Conservation (phyloP, 2,797 vertebrate genomes). For the Sebastes hubbsi region DNA sequence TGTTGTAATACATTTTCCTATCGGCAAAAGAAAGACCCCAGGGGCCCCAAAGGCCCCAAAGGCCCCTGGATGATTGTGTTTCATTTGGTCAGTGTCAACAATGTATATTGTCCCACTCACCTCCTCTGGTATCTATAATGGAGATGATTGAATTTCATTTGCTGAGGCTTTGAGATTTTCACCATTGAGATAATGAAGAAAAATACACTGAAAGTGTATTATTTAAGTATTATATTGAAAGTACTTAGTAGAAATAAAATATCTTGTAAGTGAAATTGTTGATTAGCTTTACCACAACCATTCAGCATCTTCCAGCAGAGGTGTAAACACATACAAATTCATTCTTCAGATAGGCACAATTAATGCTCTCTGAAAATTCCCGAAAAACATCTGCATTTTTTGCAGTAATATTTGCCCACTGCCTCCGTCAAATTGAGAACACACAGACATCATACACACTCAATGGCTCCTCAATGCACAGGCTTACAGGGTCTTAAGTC, state of each 20-base stretch:
- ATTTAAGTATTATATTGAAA: neutral
- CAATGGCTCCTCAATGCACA: too few relatives aligned
- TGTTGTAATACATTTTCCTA: neutral
- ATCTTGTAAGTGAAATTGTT: neutral
- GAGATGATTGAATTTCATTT: neutral
- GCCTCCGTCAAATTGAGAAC: too few relatives aligned
- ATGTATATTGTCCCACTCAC: neutral
- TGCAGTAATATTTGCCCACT: too few relatives aligned
- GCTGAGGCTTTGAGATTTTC: neutral
- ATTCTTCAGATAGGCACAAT: too few relatives aligned
- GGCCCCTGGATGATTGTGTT: neutral
- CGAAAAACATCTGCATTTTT: too few relatives aligned
- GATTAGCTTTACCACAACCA: neutral
- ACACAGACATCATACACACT: too few relatives aligned
- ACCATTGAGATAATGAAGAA: neutral
- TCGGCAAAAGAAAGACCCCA: neutral
- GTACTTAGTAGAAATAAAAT: neutral
- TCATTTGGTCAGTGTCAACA: neutral
- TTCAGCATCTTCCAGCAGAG: neutral
- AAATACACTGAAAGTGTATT: too few relatives aligned
- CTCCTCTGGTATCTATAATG: neutral
- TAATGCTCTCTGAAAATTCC: too few relatives aligned
- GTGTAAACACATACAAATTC: too few relatives aligned
- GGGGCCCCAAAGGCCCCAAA: neutral
- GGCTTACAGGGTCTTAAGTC: too few relatives aligned